Base-by-base conservation (phyloP, 2,113 vertebrate genomes). In the Ceyx margarethae region DNA sequence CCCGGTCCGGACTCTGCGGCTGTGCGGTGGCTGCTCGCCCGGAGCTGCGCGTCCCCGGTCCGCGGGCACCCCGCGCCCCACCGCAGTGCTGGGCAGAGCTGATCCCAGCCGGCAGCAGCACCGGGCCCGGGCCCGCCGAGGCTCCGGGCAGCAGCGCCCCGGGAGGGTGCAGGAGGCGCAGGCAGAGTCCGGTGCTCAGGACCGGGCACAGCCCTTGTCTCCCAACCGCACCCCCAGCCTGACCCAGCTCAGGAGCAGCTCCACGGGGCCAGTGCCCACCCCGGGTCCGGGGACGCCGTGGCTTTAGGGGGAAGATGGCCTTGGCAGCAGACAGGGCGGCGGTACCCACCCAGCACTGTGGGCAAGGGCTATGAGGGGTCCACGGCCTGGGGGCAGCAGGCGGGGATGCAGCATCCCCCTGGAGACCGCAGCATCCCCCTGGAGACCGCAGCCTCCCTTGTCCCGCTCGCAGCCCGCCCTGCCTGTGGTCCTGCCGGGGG, bases 401-500 rank as follows among this genome's bases (percentile, higher is more conserved):
- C 25, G 6, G 50, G 66, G 19, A 50, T 1, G 15, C 33, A 9
- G n/a, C 19, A 2, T n/a, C 22, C 18, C 33, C 13, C 29, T 10
- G 33, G 20, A 10, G n/a, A 6, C 19, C 31, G 15, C 33, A 9
- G n/a, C 19, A 2, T n/a, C 22, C 18, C 33, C 16, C 29, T 10
- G 33, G 46, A 10, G n/a, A 6, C 19, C 31, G 2, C 37, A 14
- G 56, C 25, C 15, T 51, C 51, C 26, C 19, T 26, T 48, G 20
- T 48, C 46, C 21, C 46, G 46, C 46, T 22, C 21, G 46, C 46
- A 48, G 46, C 46, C 19, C 19, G 9, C 40, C 22, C 37, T 15
- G 25, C 12, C 21, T 2, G 23, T 1, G 8, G 53, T 40, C 67
- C 61, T 22, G n/a, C 13, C 1, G 2, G 3, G 50, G 15, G 33